These are phyloP conservation scores for Aramus guarauna DNA, from an alignment of 2,113 vertebrate species.

Conservation along the genomic window DNA sequence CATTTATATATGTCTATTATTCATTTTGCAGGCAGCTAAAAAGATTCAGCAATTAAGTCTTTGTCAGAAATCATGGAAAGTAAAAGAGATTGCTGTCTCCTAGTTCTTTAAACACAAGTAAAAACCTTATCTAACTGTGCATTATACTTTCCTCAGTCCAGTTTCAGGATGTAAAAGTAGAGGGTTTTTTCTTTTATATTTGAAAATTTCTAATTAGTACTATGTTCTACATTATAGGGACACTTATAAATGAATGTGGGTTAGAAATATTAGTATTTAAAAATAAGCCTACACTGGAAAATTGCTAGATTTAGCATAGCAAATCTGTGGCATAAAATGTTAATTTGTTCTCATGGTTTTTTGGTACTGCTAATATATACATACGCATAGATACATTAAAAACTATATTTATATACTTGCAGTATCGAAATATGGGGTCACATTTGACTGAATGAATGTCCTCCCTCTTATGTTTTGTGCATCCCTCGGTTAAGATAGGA, in stretches of 20 bases:
- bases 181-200: not conserved
- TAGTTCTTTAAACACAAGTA: not conserved
- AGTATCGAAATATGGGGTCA: not conserved
- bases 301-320: not conserved
- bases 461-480: not conserved
- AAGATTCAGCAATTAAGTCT: not conserved
- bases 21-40: not conserved
- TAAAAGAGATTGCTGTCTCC: not conserved
- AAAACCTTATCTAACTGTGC: not conserved
- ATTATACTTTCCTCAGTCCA: not conserved
- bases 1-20: not conserved
- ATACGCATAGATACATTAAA: not conserved
- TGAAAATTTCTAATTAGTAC: not conserved
- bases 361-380: not conserved
- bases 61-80: not conserved
- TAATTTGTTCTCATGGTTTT: not conserved
- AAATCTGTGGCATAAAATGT: not conserved
- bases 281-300: slow-evolving; percentile 14
- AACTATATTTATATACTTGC: not conserved
- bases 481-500: not conserved
- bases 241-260: not conserved
- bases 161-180: not conserved
- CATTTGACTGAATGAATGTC: not conserved
- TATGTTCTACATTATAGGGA: not conserved
- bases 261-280: not conserved